These are phyloP conservation scores for Tinea pellionella DNA, from an alignment of 2,888 invertebrate genomes.

Conservation along the genomic window DNA sequence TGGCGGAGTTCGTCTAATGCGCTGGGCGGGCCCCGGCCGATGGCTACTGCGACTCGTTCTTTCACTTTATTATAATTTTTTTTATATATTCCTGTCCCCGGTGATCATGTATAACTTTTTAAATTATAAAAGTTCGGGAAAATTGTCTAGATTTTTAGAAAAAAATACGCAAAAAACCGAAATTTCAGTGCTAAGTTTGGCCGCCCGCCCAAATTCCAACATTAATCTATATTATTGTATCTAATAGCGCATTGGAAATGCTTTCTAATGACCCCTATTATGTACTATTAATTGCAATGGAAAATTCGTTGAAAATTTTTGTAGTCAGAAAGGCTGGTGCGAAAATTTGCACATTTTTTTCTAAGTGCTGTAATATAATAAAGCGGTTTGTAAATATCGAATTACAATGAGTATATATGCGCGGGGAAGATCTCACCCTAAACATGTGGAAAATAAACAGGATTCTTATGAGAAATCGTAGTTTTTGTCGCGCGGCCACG, in stretches of 20 bases:
- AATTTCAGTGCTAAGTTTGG: background rate
- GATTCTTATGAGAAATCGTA: conserved; percentile 40
- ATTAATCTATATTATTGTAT: conserved; percentile 22
- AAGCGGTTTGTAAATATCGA: background rate
- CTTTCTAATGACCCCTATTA: conserved; percentile 21
- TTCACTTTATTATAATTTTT: conserved; percentile 23
- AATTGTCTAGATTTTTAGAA: conserved; percentile 19
- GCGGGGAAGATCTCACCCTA: conserved; percentile 42
- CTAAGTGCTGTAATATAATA: background rate
- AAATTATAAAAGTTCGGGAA: conserved; percentile 30
- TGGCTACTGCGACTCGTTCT: conserved; percentile 36
- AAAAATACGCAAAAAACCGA: background rate
- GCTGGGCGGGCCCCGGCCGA: conserved; percentile 21
- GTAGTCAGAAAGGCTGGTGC: conserved; percentile 28
- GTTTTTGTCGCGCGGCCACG: conserved; percentile 33
- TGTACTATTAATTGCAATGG: conserved; percentile 20
- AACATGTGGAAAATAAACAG: conserved; percentile 47
- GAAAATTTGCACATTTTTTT: conserved; percentile 44
- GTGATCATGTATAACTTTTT: conserved; percentile 20
- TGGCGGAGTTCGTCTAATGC: conserved; percentile 35
- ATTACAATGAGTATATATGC: conserved; percentile 30
- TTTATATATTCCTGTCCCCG: conserved; percentile 22
- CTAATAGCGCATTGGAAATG: conserved; percentile 26
- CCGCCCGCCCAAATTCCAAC: conserved; percentile 16
- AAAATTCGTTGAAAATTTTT: conserved; percentile 28